These are phyloP conservation scores for Heliconius aoede DNA, from an alignment of 2,888 invertebrate species.

Conservation along the genomic window DNA sequence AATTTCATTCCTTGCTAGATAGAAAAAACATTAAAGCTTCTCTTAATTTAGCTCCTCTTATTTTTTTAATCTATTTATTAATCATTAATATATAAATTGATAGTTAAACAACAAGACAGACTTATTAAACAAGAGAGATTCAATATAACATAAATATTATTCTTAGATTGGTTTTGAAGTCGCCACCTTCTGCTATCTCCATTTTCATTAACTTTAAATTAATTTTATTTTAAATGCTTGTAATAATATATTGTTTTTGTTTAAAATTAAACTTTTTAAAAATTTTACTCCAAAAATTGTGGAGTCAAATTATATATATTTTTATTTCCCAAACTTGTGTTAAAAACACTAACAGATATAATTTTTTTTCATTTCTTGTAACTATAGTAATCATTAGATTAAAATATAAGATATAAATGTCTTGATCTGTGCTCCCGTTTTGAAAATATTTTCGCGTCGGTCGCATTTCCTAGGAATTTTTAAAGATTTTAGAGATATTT, in stretches of 20 bases:
- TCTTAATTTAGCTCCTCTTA: too few species aligned
- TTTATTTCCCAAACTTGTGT: too few species aligned
- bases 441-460: constrained; percentile 5
- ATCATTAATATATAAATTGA: background rate
- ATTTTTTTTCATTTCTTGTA: background rate
- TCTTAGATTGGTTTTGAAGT: background rate
- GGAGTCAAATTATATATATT: background rate
- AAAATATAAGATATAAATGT: background rate
- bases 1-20: too few species aligned
- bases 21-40: too few species aligned
- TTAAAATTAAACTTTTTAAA: background rate
- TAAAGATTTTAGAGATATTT: constrained; percentile 39
- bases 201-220: background rate
- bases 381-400: background rate
- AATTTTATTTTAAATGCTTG: background rate
- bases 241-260: background rate
- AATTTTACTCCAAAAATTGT: background rate
- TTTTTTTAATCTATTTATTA: too few species aligned
- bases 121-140: too few species aligned
- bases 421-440: constrained; percentile 20
- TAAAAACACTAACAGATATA: background rate
- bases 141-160: background rate
- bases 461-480: constrained; percentile 40
- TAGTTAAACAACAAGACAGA: background rate
- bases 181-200: background rate